phyloP scores from a whole-genome alignment of 2,797 vertebrate species.

The Pseudomugil tenellus region DNA sequence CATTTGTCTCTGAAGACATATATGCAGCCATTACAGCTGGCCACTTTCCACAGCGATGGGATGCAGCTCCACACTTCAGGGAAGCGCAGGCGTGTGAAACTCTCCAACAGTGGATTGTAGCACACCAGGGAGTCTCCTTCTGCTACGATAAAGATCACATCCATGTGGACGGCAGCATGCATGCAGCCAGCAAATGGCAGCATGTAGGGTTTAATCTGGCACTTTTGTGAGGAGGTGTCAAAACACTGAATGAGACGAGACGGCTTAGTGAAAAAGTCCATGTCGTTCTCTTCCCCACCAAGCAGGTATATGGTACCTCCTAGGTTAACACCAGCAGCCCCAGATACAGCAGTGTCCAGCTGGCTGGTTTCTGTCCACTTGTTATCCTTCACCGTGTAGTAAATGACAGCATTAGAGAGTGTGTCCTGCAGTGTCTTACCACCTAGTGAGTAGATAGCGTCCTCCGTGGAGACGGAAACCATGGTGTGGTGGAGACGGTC shows the following conservation, averaged over 20 bases:
- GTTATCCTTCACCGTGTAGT: slow-evolving; percentile 95
- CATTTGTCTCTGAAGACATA: slow-evolving; percentile 97
- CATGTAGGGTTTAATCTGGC: slow-evolving; percentile 93
- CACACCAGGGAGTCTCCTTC: slow-evolving; percentile 96
- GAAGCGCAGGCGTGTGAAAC: slow-evolving; percentile 95
- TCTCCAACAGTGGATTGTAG: slow-evolving; percentile 96
- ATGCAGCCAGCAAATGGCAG: slow-evolving; percentile 95
- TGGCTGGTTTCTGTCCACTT: slow-evolving; percentile 97
- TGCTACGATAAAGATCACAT: slow-evolving; percentile 95
- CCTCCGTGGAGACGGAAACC: slow-evolving; percentile 91
- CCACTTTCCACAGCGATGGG: slow-evolving; percentile 97
- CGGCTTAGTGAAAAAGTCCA: slow-evolving; percentile 99
- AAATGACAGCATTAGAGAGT: slow-evolving; percentile 95
- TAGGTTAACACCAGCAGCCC: slow-evolving; percentile 94
- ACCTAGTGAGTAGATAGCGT: slow-evolving; percentile 94
- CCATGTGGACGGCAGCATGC: slow-evolving; percentile 97
- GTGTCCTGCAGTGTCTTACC: slow-evolving; percentile 97
- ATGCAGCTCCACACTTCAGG: slow-evolving; percentile 96
- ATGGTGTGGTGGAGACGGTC: slow-evolving; percentile 97
- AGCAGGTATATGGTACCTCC: slow-evolving; percentile 95
- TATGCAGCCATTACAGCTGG: slow-evolving; percentile 97
- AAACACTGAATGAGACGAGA: slow-evolving; percentile 98
- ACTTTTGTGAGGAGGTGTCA: slow-evolving; percentile 91
- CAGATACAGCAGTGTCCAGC: slow-evolving; percentile 94
- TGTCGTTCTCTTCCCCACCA: slow-evolving; percentile 96